Evolutionary conservation across 2,113 vertebrate genomes (phyloP).

Genomic region (Microcebus jonahi): DNA sequence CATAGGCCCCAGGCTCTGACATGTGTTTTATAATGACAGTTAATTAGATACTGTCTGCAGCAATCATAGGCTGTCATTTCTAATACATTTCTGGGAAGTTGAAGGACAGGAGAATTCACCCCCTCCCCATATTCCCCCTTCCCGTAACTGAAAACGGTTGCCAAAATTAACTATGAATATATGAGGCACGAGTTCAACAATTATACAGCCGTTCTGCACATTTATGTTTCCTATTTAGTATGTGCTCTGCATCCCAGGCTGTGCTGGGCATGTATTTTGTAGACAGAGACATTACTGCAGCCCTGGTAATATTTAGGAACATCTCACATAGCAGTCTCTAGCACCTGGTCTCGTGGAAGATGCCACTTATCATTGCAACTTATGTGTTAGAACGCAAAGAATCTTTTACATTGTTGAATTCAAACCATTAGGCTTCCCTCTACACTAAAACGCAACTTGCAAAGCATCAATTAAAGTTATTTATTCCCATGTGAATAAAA

Average conservation of each 20-base stretch:
- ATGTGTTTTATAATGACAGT: slow-evolving; percentile 96
- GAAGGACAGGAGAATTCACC: slow-evolving; percentile 84
- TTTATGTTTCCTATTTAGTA: slow-evolving; percentile 34
- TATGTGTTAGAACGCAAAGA: background rate
- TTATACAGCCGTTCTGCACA: slow-evolving; percentile 57
- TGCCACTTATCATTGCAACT: background rate
- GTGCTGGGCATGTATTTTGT: background rate
- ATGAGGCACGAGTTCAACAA: slow-evolving; percentile 75
- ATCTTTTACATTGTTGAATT: background rate
- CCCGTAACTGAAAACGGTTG: slow-evolving; percentile 78
- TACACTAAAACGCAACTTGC: background rate
- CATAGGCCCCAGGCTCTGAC: slow-evolving; percentile 88
- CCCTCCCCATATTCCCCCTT: slow-evolving; percentile 62
- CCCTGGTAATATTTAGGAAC: background rate
- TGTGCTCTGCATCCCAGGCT: background rate
- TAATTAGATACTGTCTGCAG: slow-evolving; percentile 95
- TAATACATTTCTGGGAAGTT: slow-evolving; percentile 85
- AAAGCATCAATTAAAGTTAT: background rate
- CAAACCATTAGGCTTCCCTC: background rate
- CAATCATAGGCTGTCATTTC: slow-evolving; percentile 91
- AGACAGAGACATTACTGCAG: background rate
- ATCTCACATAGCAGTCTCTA: background rate
- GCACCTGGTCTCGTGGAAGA: background rate
- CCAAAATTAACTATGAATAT: slow-evolving; percentile 81
- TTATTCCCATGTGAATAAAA: background rate